Conservation (phyloP, 2,797 vertebrate genomes). For the Orestias chungarensis region DNA sequence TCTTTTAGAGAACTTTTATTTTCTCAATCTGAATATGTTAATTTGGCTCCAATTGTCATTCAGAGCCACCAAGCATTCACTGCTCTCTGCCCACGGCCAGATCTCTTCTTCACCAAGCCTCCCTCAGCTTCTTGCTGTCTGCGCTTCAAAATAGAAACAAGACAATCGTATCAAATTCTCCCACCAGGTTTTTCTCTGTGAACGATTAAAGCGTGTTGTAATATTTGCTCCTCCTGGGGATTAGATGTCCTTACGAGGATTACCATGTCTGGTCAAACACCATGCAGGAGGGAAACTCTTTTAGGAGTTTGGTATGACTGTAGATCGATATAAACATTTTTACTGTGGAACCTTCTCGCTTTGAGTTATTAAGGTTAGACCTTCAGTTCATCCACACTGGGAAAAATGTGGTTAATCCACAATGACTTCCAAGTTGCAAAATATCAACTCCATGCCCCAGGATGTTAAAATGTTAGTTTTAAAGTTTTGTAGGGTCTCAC, state of each 20-base stretch:
- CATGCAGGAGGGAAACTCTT: conserved; percentile 43
- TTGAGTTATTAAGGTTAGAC: background rate
- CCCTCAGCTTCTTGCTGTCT: conserved; percentile 12
- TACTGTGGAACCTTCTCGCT: background rate
- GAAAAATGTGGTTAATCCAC: no score
- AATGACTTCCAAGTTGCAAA: background rate
- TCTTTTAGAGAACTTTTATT: conserved; percentile 76
- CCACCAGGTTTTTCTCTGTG: conserved; percentile 52
- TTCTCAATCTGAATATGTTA: conserved; percentile 79
- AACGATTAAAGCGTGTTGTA: conserved; percentile 63
- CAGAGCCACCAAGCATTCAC: conserved; percentile 74
- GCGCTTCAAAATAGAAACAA: conserved; percentile 23
- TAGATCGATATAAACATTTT: background rate
- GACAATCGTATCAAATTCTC: conserved; percentile 38
- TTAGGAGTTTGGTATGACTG: conserved; percentile 16
- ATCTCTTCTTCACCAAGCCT: conserved; percentile 31
- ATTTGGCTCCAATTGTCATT: conserved; percentile 77
- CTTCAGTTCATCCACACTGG: background rate
- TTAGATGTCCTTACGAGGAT: conserved; percentile 80
- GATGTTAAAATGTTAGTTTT: background rate
- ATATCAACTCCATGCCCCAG: background rate
- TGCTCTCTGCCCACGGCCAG: conserved; percentile 42
- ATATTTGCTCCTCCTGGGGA: conserved; percentile 80
- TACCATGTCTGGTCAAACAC: conserved; percentile 74
- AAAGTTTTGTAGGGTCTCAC: background rate